Evolutionary conservation across 2,113 vertebrate genomes (phyloP), one percentile per base, ranked within the genome.

Genomic region (Tragelaphus buxtoni): DNA sequence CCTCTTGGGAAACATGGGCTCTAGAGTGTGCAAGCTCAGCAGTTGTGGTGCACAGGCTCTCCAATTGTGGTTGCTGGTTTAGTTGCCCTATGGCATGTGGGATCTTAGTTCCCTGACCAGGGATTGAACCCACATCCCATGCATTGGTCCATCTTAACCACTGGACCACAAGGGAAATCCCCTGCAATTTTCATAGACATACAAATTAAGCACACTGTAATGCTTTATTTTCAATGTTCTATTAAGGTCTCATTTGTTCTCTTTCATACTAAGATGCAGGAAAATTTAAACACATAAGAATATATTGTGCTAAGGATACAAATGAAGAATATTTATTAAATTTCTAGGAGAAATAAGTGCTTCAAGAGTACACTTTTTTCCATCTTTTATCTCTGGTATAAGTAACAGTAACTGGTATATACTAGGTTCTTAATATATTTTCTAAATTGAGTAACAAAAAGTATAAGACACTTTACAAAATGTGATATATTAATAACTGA

Each of bases 401-500:
- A 85, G 28, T 74, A 53, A 87, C 6, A 60, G 58, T 53, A 30
- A 80, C 13, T 47, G 26, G 24, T 39, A 85, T 42, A 16, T n/a
- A 55, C 28, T 55, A 72, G 20, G 32, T 61, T 56, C 51, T 90
- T 85, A 53, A 88, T 89, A 55, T 89, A 92, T 85, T 88, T 93
- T 56, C 35, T 80, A 51, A 74, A 87, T 24, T 74, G 49, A 79
- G 87, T 88, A 84, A 92, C n/a, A 85, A 79, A 63, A 95, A 85
- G 9, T 35, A 88, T 12, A n/a, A 84, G 28, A 7, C 2, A 45
- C 28, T 95, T 86, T 65, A 77, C 4, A 72, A 53, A 16, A 77
- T 5, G 61, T 51, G 26, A 92, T 10, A 18, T 49, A 32, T 79
- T 85, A 92, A 90, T 61, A 86, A 55, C 6, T 11, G 4, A 86